Evolutionary conservation across 2,113 vertebrate species (phyloP).

Genomic region (Marmota monax): DNA sequence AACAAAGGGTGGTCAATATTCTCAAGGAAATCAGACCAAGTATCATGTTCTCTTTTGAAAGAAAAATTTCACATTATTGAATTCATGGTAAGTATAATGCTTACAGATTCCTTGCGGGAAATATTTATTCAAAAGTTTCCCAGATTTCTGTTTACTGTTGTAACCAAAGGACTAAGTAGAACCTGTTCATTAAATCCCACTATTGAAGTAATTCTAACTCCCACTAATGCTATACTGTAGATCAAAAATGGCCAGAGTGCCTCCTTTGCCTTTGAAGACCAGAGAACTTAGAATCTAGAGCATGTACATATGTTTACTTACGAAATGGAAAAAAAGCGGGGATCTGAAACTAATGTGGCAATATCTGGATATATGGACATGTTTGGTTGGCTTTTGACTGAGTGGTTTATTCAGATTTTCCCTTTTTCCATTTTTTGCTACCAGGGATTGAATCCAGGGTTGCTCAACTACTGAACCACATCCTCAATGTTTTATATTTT

Average conservation of each 20-base stretch:
- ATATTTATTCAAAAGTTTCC: constrained; percentile 39
- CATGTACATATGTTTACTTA: background rate
- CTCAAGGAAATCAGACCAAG: background rate
- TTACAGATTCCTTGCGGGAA: background rate
- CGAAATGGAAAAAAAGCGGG: background rate
- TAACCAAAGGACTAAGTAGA: background rate
- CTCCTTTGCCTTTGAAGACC: background rate
- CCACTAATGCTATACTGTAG: background rate
- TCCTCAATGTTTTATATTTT: too few relatives aligned
- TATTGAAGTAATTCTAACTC: background rate
- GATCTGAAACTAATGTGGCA: background rate
- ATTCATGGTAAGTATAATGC: background rate
- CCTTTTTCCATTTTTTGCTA: background rate
- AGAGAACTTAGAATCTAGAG: background rate
- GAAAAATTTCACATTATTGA: background rate
- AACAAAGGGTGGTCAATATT: background rate
- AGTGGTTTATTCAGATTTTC: constrained; percentile 17
- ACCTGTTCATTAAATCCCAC: background rate
- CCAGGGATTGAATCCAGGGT: too few relatives aligned
- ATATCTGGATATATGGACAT: background rate
- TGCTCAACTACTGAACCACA: too few relatives aligned
- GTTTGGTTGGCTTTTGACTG: background rate
- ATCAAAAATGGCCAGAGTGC: background rate
- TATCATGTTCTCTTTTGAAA: background rate
- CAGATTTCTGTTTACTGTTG: constrained; percentile 29